These are phyloP conservation scores for Lithodes maja DNA, from an alignment of 2,888 invertebrate species.

Conservation along the genomic window DNA sequence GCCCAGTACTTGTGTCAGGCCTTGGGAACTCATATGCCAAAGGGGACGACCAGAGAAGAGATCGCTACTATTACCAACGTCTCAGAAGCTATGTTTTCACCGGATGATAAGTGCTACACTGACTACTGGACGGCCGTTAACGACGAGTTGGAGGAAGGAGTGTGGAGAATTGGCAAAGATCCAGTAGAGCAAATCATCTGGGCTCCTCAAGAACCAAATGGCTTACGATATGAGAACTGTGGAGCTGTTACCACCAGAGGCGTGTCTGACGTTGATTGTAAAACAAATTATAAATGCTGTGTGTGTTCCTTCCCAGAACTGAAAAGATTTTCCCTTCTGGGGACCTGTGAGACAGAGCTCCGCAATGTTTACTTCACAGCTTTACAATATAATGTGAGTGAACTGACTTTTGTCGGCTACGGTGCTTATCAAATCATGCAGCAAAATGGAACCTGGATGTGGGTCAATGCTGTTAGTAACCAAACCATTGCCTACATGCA, in stretches of 20 bases:
- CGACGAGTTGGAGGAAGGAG: constrained; percentile 53
- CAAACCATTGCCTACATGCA: constrained; percentile 58
- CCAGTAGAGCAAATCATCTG: constrained; percentile 31
- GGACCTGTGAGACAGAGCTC: constrained; percentile 64
- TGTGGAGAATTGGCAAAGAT: constrained; percentile 40
- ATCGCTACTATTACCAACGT: constrained; percentile 3
- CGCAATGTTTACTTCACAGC: constrained; percentile 63
- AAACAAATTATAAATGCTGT: constrained; percentile 48
- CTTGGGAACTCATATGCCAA: constrained; percentile 51
- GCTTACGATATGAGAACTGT: constrained; percentile 66
- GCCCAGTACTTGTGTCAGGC: constrained; percentile 63
- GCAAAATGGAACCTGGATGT: constrained; percentile 50
- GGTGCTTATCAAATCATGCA: constrained; percentile 58
- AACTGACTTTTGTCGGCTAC: constrained; percentile 58
- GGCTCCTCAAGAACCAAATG: constrained; percentile 65
- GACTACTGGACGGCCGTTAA: constrained; percentile 42
- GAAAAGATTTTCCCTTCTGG: constrained; percentile 51
- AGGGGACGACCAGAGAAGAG: constrained; percentile 6
- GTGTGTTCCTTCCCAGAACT: constrained; percentile 51
- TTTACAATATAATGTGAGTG: constrained; percentile 42
- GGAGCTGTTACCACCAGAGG: constrained; percentile 29
- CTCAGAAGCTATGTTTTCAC: background rate
- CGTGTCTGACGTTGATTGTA: constrained; percentile 59
- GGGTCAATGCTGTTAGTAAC: constrained; percentile 43
- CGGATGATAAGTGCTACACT: constrained; percentile 31